Conservation (phyloP, 2,888 invertebrate species). For the Papilio protenor region DNA sequence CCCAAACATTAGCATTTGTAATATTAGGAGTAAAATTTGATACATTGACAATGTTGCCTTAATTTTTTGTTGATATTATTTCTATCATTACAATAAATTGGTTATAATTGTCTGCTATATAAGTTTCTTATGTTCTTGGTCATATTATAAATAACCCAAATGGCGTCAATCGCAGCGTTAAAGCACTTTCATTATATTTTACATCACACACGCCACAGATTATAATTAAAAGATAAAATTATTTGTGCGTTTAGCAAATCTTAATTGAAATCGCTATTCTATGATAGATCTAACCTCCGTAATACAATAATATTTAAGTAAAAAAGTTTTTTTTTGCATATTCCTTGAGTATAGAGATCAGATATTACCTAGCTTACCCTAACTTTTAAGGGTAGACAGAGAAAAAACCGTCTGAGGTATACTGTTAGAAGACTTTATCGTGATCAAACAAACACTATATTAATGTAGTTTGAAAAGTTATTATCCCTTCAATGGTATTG, state of each 20-base stretch:
- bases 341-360: neutral
- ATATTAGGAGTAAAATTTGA: neutral
- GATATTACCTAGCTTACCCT: neutral
- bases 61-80: neutral
- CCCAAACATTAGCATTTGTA: no score
- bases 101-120: neutral
- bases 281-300: neutral
- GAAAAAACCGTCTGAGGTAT: neutral
- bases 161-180: neutral
- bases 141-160: neutral
- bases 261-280: conserved; percentile 29
- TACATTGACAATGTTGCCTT: neutral
- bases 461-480: neutral
- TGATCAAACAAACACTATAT: no score
- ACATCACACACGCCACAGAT: conserved; percentile 17
- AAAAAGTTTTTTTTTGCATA: neutral
- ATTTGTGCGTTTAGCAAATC: conserved; percentile 21
- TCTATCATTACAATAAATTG: neutral
- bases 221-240: conserved; percentile 38
- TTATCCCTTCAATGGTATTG: conserved; percentile 13
- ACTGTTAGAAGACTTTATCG: neutral
- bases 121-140: neutral
- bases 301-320: no score
- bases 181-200: conserved; percentile 17
- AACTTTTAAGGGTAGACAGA: neutral